These are phyloP conservation scores for Ceratoteleas bidentatus DNA, from an alignment of 1,140 invertebrate genomes.

Conservation along the genomic window DNA sequence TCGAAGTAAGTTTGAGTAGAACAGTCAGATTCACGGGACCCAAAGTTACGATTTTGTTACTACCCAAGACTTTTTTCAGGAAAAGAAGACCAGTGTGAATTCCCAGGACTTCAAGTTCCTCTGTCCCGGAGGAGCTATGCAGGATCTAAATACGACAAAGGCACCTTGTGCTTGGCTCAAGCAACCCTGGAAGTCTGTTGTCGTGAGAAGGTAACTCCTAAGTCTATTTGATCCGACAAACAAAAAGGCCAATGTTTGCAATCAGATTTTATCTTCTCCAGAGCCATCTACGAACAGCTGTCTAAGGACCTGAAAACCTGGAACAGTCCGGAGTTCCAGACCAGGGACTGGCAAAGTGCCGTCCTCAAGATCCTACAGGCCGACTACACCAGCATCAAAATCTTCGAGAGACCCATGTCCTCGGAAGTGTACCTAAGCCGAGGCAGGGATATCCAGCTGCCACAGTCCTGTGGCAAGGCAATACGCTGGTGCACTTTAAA, in stretches of 20 bases:
- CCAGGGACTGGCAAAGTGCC: slow-evolving; percentile 45
- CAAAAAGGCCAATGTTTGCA: no score
- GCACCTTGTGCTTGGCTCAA: slow-evolving; percentile 83
- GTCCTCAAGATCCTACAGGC: slow-evolving; percentile 58
- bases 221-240: no score
- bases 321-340: slow-evolving; percentile 19
- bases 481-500: slow-evolving; percentile 84
- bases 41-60: background rate
- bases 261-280: slow-evolving; percentile 9
- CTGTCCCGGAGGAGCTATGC: slow-evolving; percentile 85
- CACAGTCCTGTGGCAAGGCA: slow-evolving; percentile 77
- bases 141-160: slow-evolving; percentile 70
- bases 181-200: slow-evolving; percentile 83
- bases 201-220: slow-evolving; percentile 80
- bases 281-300: slow-evolving; percentile 46
- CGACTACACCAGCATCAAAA: slow-evolving; percentile 15
- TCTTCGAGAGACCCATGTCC: slow-evolving; percentile 14
- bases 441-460: slow-evolving; percentile 70
- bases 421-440: slow-evolving; percentile 65
- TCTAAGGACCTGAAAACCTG: slow-evolving; percentile 53
- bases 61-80: slow-evolving; percentile 22
- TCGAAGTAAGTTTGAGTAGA: slow-evolving; percentile 69
- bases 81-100: slow-evolving; percentile 15
- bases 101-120: slow-evolving; percentile 81
- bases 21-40: no score